These are phyloP conservation scores for Rhizomys pruinosus DNA, from an alignment of 2,113 vertebrate genomes.

Conservation along the genomic window DNA sequence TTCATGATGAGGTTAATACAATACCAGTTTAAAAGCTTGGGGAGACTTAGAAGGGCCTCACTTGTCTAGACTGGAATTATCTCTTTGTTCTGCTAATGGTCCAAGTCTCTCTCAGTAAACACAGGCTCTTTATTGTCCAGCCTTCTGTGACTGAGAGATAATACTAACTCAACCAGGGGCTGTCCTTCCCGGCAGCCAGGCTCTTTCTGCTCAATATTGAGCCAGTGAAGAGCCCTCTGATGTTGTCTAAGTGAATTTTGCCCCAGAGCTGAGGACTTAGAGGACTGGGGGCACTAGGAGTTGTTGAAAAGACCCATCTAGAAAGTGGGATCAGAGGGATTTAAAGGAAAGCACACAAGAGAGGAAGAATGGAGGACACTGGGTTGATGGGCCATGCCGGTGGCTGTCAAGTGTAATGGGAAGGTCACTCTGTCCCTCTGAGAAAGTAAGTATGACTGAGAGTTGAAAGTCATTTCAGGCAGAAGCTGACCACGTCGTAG, in stretches of 20 bases:
- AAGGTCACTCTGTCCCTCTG: neutral
- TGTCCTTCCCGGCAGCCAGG: neutral
- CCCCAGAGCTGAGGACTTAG: neutral
- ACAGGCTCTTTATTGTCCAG: neutral
- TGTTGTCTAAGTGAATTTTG: neutral
- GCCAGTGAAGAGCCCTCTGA: neutral
- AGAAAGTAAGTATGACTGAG: neutral
- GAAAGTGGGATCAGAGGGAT: neutral
- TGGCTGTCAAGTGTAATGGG: neutral
- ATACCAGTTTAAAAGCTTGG: constrained; percentile 4
- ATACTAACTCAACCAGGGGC: neutral
- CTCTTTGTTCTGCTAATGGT: neutral
- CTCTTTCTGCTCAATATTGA: neutral
- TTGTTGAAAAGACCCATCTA: neutral
- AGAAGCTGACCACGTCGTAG: neutral
- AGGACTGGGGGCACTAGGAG: neutral
- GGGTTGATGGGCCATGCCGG: neutral
- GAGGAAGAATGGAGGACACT: neutral
- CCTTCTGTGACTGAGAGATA: neutral
- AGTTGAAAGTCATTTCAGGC: neutral
- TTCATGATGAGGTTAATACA: constrained; percentile 1
- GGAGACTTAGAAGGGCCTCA: neutral
- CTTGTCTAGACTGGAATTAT: neutral
- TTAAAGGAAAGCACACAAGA: neutral
- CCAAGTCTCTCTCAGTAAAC: neutral